Evolutionary conservation across 2,797 vertebrate species (phyloP), one percentile per base, ranked within the genome.

Genomic region (Iguana delicatissima): DNA sequence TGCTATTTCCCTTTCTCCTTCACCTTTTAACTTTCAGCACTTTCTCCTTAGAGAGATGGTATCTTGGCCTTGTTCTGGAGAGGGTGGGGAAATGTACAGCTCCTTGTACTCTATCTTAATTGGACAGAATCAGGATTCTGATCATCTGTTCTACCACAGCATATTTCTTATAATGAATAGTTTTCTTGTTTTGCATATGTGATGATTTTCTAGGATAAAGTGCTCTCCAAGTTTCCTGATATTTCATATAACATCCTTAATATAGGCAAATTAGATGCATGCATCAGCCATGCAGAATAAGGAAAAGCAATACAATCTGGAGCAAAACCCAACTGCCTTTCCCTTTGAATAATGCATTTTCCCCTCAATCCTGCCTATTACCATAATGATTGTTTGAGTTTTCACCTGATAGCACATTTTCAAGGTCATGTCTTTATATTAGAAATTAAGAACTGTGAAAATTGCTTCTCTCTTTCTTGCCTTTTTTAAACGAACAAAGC

Each of bases 401-500:
- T 90, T 59, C 8, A 92, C 26, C 72, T 93, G 46, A 85, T 89
- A 77, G 74, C 89, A 85, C 72, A 82, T 50, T 57, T 0, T 0
- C n/a, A 90, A 91, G 29, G 64, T 91, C 55, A 57, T 32, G 10
- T 62, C 93, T 87, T 80, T 88, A 76, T 86, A 91, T 91, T 81
- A 92, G 94, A 90, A 92, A 93, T 83, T 88, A 90, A 89, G 73
- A 85, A 79, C 64, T 13, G 22, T 62, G 22, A 89, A 89, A 89
- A 89, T 42, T 77, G 73, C 80, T 85, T 82, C 69, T 55, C 82
- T 81, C 80, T 86, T 64, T 32, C 67, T 67, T 84, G 76, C 14
- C 5, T 64, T 50, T 46, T 57, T 84, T 84, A 42, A 62, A n/a
- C 38, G 55, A 83, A 84, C 52, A 80, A 72, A 80, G 73, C 62